Evolutionary conservation across 2,888 invertebrate genomes (phyloP).

Genomic region (Mythimna loreyi): DNA sequence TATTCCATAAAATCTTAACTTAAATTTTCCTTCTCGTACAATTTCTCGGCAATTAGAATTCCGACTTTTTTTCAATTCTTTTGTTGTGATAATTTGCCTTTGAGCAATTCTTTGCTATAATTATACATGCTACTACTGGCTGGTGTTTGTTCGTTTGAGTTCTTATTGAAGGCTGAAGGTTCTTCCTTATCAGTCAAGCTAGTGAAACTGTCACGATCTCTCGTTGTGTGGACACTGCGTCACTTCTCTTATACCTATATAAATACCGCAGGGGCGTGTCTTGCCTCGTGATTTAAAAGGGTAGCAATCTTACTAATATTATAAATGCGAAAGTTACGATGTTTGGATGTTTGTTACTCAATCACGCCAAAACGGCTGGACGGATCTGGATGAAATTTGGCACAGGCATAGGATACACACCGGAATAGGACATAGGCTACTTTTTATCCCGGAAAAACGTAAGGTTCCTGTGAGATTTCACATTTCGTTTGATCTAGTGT

Average conservation of each 20-base stretch:
- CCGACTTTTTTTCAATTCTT: slow-evolving; percentile 14
- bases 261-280: slow-evolving; percentile 24
- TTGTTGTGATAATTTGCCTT: slow-evolving; percentile 19
- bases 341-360: too few relatives aligned
- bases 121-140: not conserved
- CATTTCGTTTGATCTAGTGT: too few relatives aligned
- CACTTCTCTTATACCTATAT: slow-evolving; percentile 27
- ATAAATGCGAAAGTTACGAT: too few relatives aligned
- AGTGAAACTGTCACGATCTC: slow-evolving; percentile 53
- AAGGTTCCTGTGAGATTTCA: too few relatives aligned
- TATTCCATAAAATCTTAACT: slow-evolving; percentile 15
- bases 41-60: slow-evolving; percentile 18
- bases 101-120: slow-evolving; percentile 4
- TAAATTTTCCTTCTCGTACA: slow-evolving; percentile 25
- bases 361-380: too few relatives aligned
- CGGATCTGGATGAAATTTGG: too few relatives aligned
- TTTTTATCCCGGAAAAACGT: too few relatives aligned
- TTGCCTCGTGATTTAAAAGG: slow-evolving; percentile 29
- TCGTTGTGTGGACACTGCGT: slow-evolving; percentile 19
- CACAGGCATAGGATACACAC: too few relatives aligned
- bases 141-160: slow-evolving; percentile 23
- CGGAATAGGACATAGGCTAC: too few relatives aligned
- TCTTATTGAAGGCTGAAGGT: slow-evolving; percentile 51
- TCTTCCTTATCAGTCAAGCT: slow-evolving; percentile 56
- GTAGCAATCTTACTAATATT: too few relatives aligned